Percentiles rank a stretch among this genome's conserved stretches.
Conservation (phyloP, 2,888 invertebrate species). For the Napeogenes sylphis region DNA sequence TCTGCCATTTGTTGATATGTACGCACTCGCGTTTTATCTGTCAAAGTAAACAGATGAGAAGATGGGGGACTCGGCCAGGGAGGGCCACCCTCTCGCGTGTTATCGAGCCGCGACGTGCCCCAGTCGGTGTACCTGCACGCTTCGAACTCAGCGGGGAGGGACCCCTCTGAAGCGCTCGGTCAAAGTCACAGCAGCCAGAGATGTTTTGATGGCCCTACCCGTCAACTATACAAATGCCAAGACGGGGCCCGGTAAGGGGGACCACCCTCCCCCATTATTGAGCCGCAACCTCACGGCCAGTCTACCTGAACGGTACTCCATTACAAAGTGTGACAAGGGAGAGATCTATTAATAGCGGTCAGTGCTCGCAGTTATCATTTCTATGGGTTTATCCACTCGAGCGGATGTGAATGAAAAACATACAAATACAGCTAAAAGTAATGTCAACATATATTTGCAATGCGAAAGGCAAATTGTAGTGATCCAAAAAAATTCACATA, state of each 20-base stretch:
- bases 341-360: constrained; percentile 7
- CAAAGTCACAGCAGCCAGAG: constrained; percentile 46
- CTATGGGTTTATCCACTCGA: constrained; percentile 3
- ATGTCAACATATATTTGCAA: constrained; percentile 4
- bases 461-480: background rate
- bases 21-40: constrained; percentile 49
- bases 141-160: constrained; percentile 41
- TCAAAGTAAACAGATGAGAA: constrained; percentile 58
- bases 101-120: constrained; percentile 55
- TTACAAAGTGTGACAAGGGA: constrained; percentile 3
- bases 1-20: constrained; percentile 4
- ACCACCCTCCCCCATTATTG: constrained; percentile 13
- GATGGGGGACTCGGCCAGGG: constrained; percentile 31
- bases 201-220: constrained; percentile 30
- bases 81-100: constrained; percentile 38
- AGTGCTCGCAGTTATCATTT: background rate
- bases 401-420: background rate
- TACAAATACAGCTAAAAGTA: constrained; percentile 14
- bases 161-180: constrained; percentile 49
- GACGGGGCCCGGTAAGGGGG: constrained; percentile 12
- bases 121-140: constrained; percentile 45
- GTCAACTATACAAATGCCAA: constrained; percentile 12
- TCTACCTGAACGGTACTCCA: constrained; percentile 5
- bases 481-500: background rate
- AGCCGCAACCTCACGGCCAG: constrained; percentile 18